Conservation (phyloP, 2,797 vertebrate species). For the Cyprinella venusta region DNA sequence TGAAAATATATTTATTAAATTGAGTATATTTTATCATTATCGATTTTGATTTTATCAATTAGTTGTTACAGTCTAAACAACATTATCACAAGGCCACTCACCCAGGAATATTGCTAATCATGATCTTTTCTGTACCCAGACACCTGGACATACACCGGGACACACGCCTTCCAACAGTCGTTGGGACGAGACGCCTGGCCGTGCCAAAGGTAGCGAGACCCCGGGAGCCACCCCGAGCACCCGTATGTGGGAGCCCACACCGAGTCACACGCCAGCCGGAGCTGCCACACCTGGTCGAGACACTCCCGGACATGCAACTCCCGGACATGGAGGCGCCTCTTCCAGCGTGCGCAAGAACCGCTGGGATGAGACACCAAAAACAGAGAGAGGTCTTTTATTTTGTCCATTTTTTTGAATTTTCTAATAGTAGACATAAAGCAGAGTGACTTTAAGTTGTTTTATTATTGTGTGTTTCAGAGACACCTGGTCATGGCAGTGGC, state of each 20-base stretch:
- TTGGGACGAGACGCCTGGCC: constrained; percentile 98
- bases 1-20: too few relatives aligned
- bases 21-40: too few relatives aligned
- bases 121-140: constrained; percentile 61
- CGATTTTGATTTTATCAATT: background rate
- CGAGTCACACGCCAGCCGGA: constrained; percentile 95
- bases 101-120: background rate
- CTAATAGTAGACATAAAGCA: background rate
- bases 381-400: constrained; percentile 83
- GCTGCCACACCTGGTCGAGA: constrained; percentile 95
- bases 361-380: constrained; percentile 99
- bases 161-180: constrained; percentile 95
- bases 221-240: constrained; percentile 96
- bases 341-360: constrained; percentile 97
- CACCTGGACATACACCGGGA: constrained; percentile 89
- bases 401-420: background rate
- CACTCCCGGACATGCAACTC: constrained; percentile 94
- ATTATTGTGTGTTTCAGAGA: constrained; percentile 76
- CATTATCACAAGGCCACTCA: background rate
- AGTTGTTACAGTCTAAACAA: background rate
- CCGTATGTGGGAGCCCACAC: constrained; percentile 98
- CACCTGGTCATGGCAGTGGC: constrained; percentile 95
- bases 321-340: constrained; percentile 92
- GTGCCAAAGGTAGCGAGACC: constrained; percentile 95
- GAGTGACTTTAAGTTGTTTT: background rate